These are phyloP conservation scores for Heteromyza rotundicornis DNA, from an alignment of 2,888 invertebrate species.

Conservation along the genomic window DNA sequence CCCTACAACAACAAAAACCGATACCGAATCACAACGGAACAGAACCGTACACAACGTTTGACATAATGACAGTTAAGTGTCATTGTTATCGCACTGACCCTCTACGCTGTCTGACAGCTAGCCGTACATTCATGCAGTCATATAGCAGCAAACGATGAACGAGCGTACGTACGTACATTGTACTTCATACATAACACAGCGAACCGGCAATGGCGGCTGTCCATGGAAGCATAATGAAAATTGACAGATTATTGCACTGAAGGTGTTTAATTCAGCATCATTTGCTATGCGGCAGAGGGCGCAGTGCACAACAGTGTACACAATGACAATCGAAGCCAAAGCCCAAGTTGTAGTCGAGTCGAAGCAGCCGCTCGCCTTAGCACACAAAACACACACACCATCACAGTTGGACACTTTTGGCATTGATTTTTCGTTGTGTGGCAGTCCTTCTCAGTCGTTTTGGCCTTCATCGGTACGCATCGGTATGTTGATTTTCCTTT, in stretches of 20 bases:
- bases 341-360: too few species aligned
- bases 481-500: neutral
- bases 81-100: slow-evolving; percentile 15
- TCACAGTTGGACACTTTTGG: neutral
- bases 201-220: slow-evolving; percentile 19
- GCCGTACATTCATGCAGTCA: neutral
- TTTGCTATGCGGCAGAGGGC: neutral
- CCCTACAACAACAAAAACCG: neutral
- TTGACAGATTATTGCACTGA: slow-evolving; percentile 39
- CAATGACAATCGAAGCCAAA: too few species aligned
- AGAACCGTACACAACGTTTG: neutral
- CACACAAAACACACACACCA: neutral
- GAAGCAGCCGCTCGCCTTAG: too few species aligned
- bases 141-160: neutral
- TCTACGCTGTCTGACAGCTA: neutral
- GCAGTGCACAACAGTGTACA: too few species aligned
- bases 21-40: neutral
- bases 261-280: slow-evolving; percentile 15
- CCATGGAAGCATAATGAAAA: slow-evolving; percentile 37
- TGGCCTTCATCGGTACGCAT: neutral
- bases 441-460: neutral
- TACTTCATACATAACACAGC: neutral
- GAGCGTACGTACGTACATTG: neutral
- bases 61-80: slow-evolving; percentile 18
- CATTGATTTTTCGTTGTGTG: neutral